Evolutionary conservation across 2,888 invertebrate genomes (phyloP), one percentile per base, ranked within the genome.

Genomic region (Bugula neritina): DNA sequence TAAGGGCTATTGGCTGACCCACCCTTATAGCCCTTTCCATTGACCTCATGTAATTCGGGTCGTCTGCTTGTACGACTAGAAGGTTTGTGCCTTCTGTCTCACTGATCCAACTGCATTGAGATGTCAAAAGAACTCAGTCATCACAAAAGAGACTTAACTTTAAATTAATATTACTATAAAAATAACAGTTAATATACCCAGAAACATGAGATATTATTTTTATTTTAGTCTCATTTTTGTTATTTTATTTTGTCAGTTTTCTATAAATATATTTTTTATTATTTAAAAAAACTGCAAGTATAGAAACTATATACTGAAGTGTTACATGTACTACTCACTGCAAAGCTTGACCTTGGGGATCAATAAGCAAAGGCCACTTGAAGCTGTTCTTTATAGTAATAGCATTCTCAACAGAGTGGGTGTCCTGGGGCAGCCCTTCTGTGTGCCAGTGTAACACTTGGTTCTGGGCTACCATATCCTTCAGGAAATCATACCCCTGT

Each of bases 361-460:
- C 84, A 71, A 84, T 83, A 35, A 84, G 76, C 21, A 84, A 78
- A 1, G 83, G 82, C 83, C 84, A 84, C 73, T 81, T 81, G 71
- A 79, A 77, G 71, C 81, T 79, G 63, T 79, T 80, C 74, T 80
- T 81, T 72, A 84, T 77, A 74, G 84, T 80, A 54, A 83, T 78
- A 29, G 83, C 84, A 77, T 84, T 84, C 73, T 83, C 83, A 58
- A 80, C 81, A 31, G 81, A 82, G 72, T 81, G 80, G n/a, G 76
- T 78, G 73, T 84, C 83, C 57, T 79, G 75, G 5, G 84, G 83
- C 23, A 84, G 75, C 1, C 83, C 82, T 74, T 81, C 78, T 74
- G 80, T 83, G 72, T 83, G 81, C 84, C 84, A 84, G 63, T 79
- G 78, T 73, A 84, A 74, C 54, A 82, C 78, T 79, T 81, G 79